Base-by-base conservation (phyloP, 1,140 invertebrate genomes). In the Heliconius hermathena region DNA sequence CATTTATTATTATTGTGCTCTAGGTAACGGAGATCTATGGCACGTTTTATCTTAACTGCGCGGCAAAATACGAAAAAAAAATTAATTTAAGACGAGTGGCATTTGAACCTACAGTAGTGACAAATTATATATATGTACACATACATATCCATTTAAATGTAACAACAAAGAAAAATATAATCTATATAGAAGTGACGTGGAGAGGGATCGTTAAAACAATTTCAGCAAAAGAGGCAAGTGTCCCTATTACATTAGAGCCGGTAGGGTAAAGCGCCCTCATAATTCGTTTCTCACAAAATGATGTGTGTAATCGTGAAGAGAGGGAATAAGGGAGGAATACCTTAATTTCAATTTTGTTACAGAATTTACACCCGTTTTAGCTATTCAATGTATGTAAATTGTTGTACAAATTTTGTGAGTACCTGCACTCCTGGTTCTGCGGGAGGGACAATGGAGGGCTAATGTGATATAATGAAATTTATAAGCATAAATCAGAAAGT, bases 281-380 rank as follows among this genome's bases (percentile, higher is more conserved):
- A 71, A 79, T 74, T 75, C 71, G 71, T 78, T 38, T 13, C 73
- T 74, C 52, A 38, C 54, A 41, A 66, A 75, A 66, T 66, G 52
- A 49, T 29, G 46, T 54, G 73, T 57, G 52, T 80, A 76, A 80
- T 80, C 74, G 29, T 33, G 78, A 80, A 73, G 78, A 80, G 76
- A 73, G 70, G 52, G 79, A 72, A 80, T 66, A 52, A 70, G 71
- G 66, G 49, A 52, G 71, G 66, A 80, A 76, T 73, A 76, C 71
- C 74, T 76, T 80, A 73, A 80, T 80, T 80, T 73, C 70, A 80
- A 80, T 76, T 80, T 78, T 80, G 74, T 73, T 20, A 76, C 74
- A 16, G 18, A 80, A 80, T 79, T 74, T 73, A 57, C 79, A 72
- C 49, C 38, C 38, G 70, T 72, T 76, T 76, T 57, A 57, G 70